Percentiles rank a stretch among this genome's conserved stretches.
Conservation (phyloP, 37 sponge, comb jelly and placozoan genomes). For the Mnemiopsis leidyi region DNA sequence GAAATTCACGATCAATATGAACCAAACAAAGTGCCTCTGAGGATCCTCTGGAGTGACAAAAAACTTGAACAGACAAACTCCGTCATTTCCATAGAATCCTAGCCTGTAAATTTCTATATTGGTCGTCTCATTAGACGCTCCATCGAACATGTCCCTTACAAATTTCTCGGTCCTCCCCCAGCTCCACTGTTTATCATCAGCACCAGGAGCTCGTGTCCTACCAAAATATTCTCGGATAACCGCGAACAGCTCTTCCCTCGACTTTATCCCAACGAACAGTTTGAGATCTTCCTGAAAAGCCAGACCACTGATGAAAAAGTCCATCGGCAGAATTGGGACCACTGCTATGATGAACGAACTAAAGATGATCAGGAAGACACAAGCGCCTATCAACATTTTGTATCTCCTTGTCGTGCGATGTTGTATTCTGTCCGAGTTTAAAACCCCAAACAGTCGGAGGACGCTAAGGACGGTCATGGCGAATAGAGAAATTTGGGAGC, state of each 20-base stretch:
- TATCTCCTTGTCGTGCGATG: neutral
- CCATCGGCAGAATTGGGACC: neutral
- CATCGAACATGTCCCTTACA: neutral
- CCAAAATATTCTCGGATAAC: neutral
- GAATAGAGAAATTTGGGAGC: conserved; percentile 1
- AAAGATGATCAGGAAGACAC: neutral
- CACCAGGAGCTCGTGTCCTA: neutral
- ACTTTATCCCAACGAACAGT: neutral
- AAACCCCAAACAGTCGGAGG: neutral
- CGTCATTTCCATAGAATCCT: neutral
- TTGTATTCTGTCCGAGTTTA: neutral
- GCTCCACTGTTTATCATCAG: neutral
- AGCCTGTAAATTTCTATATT: neutral
- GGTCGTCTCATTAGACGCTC: too few relatives aligned
- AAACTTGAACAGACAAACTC: neutral
- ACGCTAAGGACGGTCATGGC: conserved; percentile 22
- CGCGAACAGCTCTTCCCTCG: neutral
- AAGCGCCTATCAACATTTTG: neutral
- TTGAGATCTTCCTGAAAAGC: neutral
- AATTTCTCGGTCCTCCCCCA: neutral
- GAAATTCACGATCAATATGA: neutral
- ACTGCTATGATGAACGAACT: neutral
- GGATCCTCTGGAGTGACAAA: neutral
- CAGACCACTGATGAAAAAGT: neutral
- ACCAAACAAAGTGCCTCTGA: neutral